Base-by-base conservation (phyloP, 2,888 invertebrate species). In the Campoplex nolae region DNA sequence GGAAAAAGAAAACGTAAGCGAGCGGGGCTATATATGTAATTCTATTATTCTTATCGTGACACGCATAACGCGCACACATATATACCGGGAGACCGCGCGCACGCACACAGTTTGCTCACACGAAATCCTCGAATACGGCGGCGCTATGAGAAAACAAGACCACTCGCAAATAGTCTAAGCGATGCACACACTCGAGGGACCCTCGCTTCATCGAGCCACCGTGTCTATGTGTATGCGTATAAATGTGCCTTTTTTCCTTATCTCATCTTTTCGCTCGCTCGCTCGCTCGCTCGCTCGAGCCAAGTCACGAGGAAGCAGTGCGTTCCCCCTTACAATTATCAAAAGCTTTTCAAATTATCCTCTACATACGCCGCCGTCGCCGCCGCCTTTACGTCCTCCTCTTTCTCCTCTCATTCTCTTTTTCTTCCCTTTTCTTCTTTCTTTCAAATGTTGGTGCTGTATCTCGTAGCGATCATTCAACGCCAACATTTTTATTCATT, bases 41-140 rank as follows among this genome's bases (percentile, higher is more conserved):
- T 84, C 82, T 84, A 79, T 84, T 87, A 75, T 76, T 79, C 84
- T 87, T 84, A 87, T 87, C 87, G 84, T 82, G 78, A 87, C 84
- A 70, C 58, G 48, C 58, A 58, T 62, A 62, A 62, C 32, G 62
- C 32, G 32, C 62, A 62, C 62, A 62, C 23, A 23, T 23, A 23
- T 23, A 23, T 58, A 45, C 13, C 62, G 70, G 6, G 70, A 16
- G 74, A 58, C 48, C 67, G 23, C 38, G 38, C 38, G 38, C 38
- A 38, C 38, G 75, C 28, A 78, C 75, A 42, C 51, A n/a, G 16
- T 62, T 32, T 9, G 48, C 56, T 42, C 38, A 23, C 74, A 42
- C 54, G 56, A 58, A 56, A 42, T 38, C 42, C 35, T 77, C 77
- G 79, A 84, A 79, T 79, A 79, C 73, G 68, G n/a, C 58, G 78